Conservation (phyloP, 2,113 vertebrate genomes). For the Abramis brama region DNA sequence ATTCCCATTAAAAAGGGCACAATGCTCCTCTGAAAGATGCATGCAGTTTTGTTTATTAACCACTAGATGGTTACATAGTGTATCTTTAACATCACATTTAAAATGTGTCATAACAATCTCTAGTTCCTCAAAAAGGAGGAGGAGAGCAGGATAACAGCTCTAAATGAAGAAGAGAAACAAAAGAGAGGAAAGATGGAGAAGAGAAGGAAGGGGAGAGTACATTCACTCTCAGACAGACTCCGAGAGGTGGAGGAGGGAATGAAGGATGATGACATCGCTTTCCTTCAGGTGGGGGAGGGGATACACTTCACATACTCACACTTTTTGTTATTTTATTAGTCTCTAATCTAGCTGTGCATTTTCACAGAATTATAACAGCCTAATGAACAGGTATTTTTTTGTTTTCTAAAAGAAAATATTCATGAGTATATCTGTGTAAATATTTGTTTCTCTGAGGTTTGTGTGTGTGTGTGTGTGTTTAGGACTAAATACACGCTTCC, state of each 20-base stretch:
- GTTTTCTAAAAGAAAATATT: not conserved
- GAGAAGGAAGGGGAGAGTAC: not conserved
- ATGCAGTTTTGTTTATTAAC: too few species aligned
- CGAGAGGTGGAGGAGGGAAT: conserved; percentile 32
- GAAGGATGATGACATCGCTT: conserved; percentile 23
- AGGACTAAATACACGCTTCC: conserved; percentile 38
- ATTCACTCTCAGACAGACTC: conserved; percentile 1
- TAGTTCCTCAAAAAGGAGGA: conserved; percentile 57
- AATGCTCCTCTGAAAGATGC: too few species aligned
- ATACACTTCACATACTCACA: not conserved
- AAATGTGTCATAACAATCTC: not conserved
- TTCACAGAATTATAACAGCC: not conserved
- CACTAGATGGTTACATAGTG: too few species aligned
- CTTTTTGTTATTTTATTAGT: not conserved
- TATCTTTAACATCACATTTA: not conserved
- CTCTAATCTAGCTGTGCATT: not conserved
- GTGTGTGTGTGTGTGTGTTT: not conserved
- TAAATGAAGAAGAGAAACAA: conserved; percentile 46
- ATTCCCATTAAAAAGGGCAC: too few species aligned
- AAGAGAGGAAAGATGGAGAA: conserved; percentile 18
- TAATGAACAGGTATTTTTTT: not conserved
- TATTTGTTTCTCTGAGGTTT: too few species aligned
- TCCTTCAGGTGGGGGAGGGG: conserved; percentile 6
- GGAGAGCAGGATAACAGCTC: conserved; percentile 28
- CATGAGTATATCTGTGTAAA: too few species aligned